These are phyloP conservation scores for Hypotaenidia okinawae DNA, from an alignment of 2,797 vertebrate species.

Conservation along the genomic window DNA sequence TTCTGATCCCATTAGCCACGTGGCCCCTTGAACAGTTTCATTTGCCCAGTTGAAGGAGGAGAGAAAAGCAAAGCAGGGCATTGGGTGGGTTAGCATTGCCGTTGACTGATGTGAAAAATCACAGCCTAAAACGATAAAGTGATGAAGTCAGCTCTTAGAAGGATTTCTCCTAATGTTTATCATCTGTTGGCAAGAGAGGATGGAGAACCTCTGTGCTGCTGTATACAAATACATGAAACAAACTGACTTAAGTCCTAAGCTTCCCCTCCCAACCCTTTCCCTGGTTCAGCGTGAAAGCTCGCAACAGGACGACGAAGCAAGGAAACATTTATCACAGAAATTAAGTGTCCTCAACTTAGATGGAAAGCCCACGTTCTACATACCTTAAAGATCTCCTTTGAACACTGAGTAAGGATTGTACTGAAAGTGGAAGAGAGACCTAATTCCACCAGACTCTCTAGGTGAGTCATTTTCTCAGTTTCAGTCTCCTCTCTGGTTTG, in stretches of 20 bases:
- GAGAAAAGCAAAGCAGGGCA: background rate
- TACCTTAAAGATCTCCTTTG: slow-evolving; percentile 96
- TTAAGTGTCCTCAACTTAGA: background rate
- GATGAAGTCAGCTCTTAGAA: background rate
- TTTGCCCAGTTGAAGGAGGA: background rate
- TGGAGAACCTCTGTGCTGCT: background rate
- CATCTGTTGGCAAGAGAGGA: background rate
- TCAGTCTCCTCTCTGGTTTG: slow-evolving; percentile 97
- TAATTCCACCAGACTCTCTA: slow-evolving; percentile 95
- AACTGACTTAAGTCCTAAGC: rapidly evolving
- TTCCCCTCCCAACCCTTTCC: background rate
- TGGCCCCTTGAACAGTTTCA: background rate
- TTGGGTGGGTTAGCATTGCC: background rate
- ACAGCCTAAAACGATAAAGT: background rate
- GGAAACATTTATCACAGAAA: background rate
- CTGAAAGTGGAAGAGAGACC: slow-evolving; percentile 97
- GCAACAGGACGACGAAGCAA: background rate
- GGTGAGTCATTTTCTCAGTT: slow-evolving; percentile 98
- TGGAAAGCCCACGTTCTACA: background rate
- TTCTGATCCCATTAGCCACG: slow-evolving; percentile 6
- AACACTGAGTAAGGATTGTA: slow-evolving; percentile 97
- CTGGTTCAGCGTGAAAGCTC: background rate
- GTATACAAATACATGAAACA: background rate
- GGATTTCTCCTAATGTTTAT: background rate
- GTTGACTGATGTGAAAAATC: background rate